A percentile compares a stretch with the other conserved stretches of the same genome.
These are phyloP conservation scores for Monoplex corrugatus DNA, from an alignment of 2,888 invertebrate genomes.

Conservation along the genomic window DNA sequence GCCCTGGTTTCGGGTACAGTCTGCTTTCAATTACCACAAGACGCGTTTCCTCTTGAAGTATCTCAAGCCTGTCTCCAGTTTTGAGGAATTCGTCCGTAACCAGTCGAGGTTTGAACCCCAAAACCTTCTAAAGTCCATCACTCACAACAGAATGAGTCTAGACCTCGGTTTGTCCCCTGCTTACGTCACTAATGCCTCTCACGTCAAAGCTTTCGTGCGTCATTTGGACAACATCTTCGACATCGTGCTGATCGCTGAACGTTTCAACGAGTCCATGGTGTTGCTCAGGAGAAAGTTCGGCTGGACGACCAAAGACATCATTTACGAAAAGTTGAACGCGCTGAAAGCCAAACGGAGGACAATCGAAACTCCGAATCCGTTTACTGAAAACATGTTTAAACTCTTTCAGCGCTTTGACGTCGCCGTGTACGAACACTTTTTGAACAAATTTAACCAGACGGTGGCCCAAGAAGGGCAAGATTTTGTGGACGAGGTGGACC, in stretches of 20 bases:
- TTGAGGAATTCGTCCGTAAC: conserved; percentile 57
- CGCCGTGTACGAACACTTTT: conserved; percentile 20
- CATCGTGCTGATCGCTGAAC: conserved; percentile 39
- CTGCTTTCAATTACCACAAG: conserved; percentile 58
- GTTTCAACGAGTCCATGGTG: conserved; percentile 44
- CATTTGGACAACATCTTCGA: conserved; percentile 29
- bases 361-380: neutral
- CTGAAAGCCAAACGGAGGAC: neutral
- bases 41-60: conserved; percentile 53
- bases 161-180: conserved; percentile 30
- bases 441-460: neutral
- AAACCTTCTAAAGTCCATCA: conserved; percentile 8
- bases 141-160: conserved; percentile 43
- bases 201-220: neutral
- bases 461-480: neutral
- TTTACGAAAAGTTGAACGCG: conserved; percentile 38
- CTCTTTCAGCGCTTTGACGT: neutral
- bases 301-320: conserved; percentile 45
- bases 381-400: neutral
- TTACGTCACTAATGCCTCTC: neutral
- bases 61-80: conserved; percentile 54
- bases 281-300: conserved; percentile 27
- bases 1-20: conserved; percentile 61
- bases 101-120: conserved; percentile 60
- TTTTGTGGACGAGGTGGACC: conserved; percentile 25